These are phyloP conservation scores for Thymelicus sylvestris DNA, from an alignment of 2,888 invertebrate species.

Conservation along the genomic window DNA sequence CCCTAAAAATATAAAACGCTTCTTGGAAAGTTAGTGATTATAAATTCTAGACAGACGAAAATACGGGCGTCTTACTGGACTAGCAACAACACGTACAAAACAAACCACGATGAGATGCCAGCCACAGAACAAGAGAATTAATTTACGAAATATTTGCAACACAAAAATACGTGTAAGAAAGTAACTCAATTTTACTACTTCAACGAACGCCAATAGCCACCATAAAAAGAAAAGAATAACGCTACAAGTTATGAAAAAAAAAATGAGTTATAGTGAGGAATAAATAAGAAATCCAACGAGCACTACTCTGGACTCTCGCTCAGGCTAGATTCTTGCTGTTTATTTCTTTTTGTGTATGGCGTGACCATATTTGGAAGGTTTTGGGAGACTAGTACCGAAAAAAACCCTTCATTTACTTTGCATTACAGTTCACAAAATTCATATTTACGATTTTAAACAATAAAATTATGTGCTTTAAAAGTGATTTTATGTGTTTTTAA, in stretches of 20 bases:
- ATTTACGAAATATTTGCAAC: neutral
- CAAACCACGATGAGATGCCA: neutral
- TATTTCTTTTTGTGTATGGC: neutral
- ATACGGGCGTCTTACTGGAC: neutral
- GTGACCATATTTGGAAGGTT: neutral
- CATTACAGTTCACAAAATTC: too few species aligned
- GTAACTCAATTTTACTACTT: neutral
- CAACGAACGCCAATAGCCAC: neutral
- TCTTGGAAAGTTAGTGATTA: too few species aligned
- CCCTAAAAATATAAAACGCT: too few species aligned
- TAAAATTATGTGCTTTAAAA: too few species aligned
- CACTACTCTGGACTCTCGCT: neutral
- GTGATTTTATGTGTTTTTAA: too few species aligned
- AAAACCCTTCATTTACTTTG: too few species aligned
- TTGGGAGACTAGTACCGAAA: neutral
- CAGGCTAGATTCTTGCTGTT: neutral
- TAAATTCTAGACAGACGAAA: neutral
- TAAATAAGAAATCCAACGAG: constrained; percentile 6
- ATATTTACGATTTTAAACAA: too few species aligned
- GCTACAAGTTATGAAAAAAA: constrained; percentile 24
- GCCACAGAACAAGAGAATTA: neutral
- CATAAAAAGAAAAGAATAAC: neutral
- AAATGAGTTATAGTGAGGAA: neutral
- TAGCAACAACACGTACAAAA: too few species aligned
- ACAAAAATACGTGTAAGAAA: neutral